Conservation (phyloP, 2,888 invertebrate species). For the Andrena trimmerana region DNA sequence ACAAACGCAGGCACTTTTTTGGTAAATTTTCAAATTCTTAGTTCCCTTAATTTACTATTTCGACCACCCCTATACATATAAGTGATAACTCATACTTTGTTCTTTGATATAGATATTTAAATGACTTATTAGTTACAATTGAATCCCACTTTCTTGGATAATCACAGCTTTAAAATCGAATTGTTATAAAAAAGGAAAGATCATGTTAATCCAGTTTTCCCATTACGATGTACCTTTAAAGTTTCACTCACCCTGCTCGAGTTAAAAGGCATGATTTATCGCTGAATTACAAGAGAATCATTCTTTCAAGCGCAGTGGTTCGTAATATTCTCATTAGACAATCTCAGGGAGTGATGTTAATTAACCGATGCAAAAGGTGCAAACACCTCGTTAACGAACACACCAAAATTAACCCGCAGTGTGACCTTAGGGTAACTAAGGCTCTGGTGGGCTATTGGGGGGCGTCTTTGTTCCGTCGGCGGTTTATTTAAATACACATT, state of each 20-base stretch:
- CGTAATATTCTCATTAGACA: not conserved
- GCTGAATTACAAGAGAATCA: not conserved
- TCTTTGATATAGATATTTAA: too few species aligned
- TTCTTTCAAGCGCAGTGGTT: not conserved
- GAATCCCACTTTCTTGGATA: too few species aligned
- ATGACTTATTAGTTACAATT: too few species aligned
- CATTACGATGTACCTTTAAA: too few species aligned
- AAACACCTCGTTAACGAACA: slow-evolving; percentile 34
- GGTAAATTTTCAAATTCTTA: too few species aligned
- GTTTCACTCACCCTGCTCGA: not conserved
- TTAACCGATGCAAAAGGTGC: not conserved
- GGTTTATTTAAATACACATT: slow-evolving; percentile 83
- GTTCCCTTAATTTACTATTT: too few species aligned
- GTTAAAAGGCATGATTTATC: not conserved
- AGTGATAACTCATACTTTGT: too few species aligned
- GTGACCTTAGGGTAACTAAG: not conserved
- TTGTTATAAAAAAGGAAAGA: too few species aligned
- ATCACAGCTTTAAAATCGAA: too few species aligned
- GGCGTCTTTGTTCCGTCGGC: slow-evolving; percentile 71
- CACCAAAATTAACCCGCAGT: not conserved
- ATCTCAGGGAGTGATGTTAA: slow-evolving; percentile 13
- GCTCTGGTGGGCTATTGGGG: not conserved
- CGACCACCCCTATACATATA: too few species aligned
- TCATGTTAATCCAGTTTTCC: too few species aligned
- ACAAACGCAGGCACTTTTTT: too few species aligned